These are phyloP conservation scores for Drosophila robusta DNA, from an alignment of 2,888 invertebrate genomes.

Conservation along the genomic window DNA sequence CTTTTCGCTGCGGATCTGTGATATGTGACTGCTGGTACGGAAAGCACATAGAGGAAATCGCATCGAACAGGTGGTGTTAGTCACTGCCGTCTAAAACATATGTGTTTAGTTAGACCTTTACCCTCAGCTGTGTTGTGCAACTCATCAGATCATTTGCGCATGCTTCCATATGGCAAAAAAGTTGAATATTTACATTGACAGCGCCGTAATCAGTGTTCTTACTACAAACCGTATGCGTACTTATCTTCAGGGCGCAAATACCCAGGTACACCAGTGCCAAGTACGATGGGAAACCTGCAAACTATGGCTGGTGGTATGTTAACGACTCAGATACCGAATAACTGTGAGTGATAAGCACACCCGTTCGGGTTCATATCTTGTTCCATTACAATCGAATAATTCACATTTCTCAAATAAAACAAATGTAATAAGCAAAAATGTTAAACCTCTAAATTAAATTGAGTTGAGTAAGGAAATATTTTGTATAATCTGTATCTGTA, in stretches of 20 bases:
- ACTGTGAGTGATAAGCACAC: background rate
- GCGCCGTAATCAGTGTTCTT: conserved; percentile 34
- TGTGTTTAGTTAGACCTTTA: conserved; percentile 6
- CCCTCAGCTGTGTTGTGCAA: conserved; percentile 31
- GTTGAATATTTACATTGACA: conserved; percentile 24
- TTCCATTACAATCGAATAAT: background rate
- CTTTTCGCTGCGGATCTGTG: conserved; percentile 7
- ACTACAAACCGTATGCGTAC: conserved; percentile 18
- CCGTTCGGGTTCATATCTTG: background rate
- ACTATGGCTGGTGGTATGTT: conserved; percentile 39
- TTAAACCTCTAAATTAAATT: too few species aligned
- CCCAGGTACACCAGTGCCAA: conserved; percentile 1
- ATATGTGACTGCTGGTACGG: conserved; percentile 20
- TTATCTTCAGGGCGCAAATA: conserved; percentile 26
- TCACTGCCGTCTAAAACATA: conserved; percentile 21
- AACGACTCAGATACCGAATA: conserved; percentile 2
- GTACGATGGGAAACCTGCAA: conserved; percentile 47
- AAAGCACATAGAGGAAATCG: background rate
- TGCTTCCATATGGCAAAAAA: conserved; percentile 24
- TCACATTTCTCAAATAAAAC: background rate
- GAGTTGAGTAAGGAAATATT: too few species aligned
- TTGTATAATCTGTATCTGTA: too few species aligned
- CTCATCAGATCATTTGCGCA: conserved; percentile 3
- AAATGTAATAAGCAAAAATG: background rate
- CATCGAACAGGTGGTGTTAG: conserved; percentile 7